These are phyloP conservation scores for Coelinius sp. DNA, from an alignment of 2,888 invertebrate genomes.

Conservation along the genomic window DNA sequence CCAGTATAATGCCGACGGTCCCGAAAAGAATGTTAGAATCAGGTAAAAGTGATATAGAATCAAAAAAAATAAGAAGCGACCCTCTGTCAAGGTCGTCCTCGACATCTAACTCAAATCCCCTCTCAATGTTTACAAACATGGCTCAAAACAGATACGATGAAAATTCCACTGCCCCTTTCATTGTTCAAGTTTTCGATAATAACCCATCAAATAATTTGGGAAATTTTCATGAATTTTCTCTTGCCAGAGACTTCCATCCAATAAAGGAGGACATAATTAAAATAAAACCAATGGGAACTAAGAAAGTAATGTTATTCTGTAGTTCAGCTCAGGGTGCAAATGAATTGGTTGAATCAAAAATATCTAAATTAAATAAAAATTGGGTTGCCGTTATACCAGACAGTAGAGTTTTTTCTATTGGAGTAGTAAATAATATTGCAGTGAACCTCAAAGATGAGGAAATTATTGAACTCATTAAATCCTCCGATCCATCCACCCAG, in stretches of 20 bases:
- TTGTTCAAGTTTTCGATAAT: background rate
- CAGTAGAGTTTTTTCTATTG: background rate
- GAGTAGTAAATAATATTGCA: background rate
- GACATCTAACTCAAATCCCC: too few species aligned
- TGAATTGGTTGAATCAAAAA: background rate
- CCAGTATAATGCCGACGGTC: too few species aligned
- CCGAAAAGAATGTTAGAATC: too few species aligned
- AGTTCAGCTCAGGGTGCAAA: background rate
- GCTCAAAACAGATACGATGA: background rate
- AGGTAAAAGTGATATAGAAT: too few species aligned
- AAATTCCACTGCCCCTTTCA: background rate
- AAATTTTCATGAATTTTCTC: background rate
- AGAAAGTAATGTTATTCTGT: background rate
- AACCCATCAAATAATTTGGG: background rate
- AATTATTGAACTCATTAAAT: background rate
- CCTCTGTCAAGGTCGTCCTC: too few species aligned
- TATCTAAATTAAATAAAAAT: background rate
- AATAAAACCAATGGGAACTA: background rate
- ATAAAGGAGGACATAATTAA: background rate
- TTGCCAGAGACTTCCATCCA: background rate
- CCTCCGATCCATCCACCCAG: background rate
- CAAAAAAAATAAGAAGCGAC: too few species aligned
- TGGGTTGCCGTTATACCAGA: background rate
- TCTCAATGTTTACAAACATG: conserved; percentile 49
- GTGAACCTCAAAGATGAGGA: background rate